Evolutionary conservation across 2,888 invertebrate species (phyloP).

Genomic region (Cephus pygmeus): DNA sequence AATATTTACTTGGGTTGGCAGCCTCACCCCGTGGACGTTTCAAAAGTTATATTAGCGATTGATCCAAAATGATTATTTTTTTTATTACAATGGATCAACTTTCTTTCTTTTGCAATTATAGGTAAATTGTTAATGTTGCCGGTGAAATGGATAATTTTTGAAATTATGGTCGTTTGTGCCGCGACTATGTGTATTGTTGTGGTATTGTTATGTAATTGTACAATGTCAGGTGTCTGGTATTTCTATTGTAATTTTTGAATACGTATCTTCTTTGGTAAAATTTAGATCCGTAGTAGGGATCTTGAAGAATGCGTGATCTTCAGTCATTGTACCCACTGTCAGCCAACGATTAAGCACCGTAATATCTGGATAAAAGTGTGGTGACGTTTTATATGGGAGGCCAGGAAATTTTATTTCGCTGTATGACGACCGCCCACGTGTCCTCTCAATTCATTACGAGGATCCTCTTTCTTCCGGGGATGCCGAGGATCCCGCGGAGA

Average conservation of each 20-base stretch:
- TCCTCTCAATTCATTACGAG: not conserved
- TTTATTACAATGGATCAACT: not conserved
- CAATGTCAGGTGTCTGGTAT: not conserved
- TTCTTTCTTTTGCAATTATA: not conserved
- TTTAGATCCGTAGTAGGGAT: not conserved
- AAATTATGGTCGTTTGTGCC: not conserved
- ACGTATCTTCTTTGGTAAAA: not conserved
- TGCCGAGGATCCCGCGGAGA: not conserved
- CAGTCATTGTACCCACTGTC: not conserved
- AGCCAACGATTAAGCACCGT: not conserved
- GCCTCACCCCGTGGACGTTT: not conserved
- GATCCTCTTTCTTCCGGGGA: not conserved
- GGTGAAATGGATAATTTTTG: not conserved
- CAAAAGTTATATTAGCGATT: not conserved
- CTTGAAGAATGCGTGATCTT: not conserved
- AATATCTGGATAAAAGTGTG: not conserved
- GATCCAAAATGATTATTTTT: not conserved
- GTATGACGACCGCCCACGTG: not conserved
- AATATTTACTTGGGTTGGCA: slow-evolving; percentile 31
- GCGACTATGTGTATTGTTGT: not conserved
- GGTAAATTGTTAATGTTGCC: not conserved
- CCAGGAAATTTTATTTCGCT: not conserved
- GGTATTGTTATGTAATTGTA: not conserved
- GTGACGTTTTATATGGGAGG: not conserved
- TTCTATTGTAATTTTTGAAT: not conserved